Conservation (phyloP, 2,888 invertebrate species). For the Polydesmus complanatus region DNA sequence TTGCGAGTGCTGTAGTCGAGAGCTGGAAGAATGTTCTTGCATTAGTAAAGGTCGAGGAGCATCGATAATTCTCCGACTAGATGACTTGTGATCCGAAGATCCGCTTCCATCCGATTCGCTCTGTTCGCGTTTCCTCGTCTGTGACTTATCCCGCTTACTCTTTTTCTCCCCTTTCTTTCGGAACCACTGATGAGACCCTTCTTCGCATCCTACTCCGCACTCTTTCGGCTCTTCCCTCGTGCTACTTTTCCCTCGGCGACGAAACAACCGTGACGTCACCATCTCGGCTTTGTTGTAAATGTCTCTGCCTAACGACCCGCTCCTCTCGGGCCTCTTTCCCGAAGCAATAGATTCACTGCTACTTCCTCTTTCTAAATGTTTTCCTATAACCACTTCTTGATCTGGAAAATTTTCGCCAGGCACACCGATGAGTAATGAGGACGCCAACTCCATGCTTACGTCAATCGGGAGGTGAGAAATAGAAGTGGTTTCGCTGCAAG, state of each 20-base stretch:
- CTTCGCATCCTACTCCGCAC: conserved; percentile 3
- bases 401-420: conserved; percentile 5
- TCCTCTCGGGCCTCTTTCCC: conserved; percentile 19
- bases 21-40: conserved; percentile 29
- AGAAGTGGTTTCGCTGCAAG: conserved; percentile 35
- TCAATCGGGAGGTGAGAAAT: conserved; percentile 21
- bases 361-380: neutral
- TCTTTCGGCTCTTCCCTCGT: conserved; percentile 2
- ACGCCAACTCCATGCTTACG: conserved; percentile 6
- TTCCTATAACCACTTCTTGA: conserved; percentile 17
- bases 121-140: conserved; percentile 28
- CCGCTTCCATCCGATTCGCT: conserved; percentile 20
- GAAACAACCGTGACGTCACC: conserved; percentile 14
- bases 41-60: conserved; percentile 38
- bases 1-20: neutral
- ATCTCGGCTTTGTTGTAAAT: conserved; percentile 4
- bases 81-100: conserved; percentile 41
- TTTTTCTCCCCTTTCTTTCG: neutral
- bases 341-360: conserved; percentile 5
- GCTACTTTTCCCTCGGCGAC: conserved; percentile 15
- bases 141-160: conserved; percentile 9
- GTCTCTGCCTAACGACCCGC: conserved; percentile 6
- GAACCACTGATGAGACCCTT: conserved; percentile 11
- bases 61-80: conserved; percentile 30
- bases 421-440: conserved; percentile 5